Evolutionary conservation across 2,888 invertebrate species (phyloP).

Genomic region (Seladonia tumulorum): DNA sequence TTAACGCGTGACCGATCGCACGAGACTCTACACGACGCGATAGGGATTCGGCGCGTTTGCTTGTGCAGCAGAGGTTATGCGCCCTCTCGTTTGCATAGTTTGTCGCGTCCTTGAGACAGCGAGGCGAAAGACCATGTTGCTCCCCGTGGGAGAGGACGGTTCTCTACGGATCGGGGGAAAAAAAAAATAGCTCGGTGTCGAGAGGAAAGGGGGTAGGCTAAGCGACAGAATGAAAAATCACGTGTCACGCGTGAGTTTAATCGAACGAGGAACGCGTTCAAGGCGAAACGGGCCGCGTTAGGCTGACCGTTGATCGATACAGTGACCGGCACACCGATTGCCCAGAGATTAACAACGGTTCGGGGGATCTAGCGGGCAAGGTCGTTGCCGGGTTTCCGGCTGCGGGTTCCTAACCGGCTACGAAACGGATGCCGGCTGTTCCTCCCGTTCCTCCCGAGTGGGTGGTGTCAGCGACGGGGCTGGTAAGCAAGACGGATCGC

Average conservation of each 20-base stretch:
- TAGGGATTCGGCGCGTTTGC: neutral
- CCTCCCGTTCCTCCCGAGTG: constrained; percentile 67
- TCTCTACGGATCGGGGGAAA: neutral
- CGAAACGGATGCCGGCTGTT: constrained; percentile 3
- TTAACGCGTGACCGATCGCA: neutral
- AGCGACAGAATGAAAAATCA: constrained; percentile 65
- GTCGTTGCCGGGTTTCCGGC: constrained; percentile 40
- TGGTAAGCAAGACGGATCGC: constrained; percentile 82
- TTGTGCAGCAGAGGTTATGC: neutral
- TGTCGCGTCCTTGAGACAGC: neutral
- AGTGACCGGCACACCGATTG: constrained; percentile 56
- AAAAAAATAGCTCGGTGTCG: neutral
- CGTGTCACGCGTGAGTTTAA: constrained; percentile 46
- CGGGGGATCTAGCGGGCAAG: constrained; percentile 40
- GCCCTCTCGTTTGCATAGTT: neutral
- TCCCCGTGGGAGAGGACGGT: neutral
- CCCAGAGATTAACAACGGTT: constrained; percentile 69
- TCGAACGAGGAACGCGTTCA: constrained; percentile 51
- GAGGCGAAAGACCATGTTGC: neutral
- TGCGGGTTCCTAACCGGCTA: constrained; percentile 40
- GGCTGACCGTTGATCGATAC: constrained; percentile 63
- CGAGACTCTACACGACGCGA: neutral
- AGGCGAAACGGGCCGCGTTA: constrained; percentile 33
- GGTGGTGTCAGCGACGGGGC: constrained; percentile 77
- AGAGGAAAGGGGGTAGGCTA: neutral